phyloP scores from a whole-genome alignment of 2,888 invertebrate species.

The Nematopogon swammerdamellus region DNA sequence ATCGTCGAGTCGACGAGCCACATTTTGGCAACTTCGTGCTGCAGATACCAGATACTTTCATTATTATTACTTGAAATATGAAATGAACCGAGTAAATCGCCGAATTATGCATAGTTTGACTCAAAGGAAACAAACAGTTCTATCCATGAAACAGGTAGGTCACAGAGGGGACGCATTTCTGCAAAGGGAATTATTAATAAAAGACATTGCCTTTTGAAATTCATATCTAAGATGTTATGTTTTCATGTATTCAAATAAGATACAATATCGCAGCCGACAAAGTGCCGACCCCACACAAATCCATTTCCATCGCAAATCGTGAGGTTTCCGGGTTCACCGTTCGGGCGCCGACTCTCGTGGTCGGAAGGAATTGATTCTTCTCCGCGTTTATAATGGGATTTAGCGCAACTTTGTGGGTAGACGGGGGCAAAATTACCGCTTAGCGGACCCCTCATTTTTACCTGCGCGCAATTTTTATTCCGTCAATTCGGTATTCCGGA shows the following conservation, averaged over 20 bases:
- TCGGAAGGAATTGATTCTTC: not conserved
- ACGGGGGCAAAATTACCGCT: not conserved
- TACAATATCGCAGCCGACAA: not conserved
- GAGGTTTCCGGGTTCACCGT: not conserved
- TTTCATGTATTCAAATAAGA: not conserved
- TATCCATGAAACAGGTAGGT: too few species aligned
- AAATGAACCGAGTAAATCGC: too few species aligned
- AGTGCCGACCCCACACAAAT: not conserved
- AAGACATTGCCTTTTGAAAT: not conserved
- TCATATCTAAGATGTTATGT: not conserved
- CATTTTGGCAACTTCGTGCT: too few species aligned
- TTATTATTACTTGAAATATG: too few species aligned
- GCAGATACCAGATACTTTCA: too few species aligned
- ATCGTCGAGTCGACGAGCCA: too few species aligned
- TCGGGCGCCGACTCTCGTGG: not conserved
- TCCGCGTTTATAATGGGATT: not conserved
- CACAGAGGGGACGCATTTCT: too few species aligned
- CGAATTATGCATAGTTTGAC: too few species aligned
- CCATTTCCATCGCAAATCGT: not conserved
- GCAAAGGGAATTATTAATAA: not conserved
- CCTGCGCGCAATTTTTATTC: not conserved
- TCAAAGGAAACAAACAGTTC: too few species aligned
- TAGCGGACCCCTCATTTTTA: not conserved
- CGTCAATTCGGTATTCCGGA: not conserved
- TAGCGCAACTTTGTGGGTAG: not conserved